These are phyloP conservation scores for Neoseiulus cucumeris DNA, from an alignment of 1,140 invertebrate species.

Conservation along the genomic window DNA sequence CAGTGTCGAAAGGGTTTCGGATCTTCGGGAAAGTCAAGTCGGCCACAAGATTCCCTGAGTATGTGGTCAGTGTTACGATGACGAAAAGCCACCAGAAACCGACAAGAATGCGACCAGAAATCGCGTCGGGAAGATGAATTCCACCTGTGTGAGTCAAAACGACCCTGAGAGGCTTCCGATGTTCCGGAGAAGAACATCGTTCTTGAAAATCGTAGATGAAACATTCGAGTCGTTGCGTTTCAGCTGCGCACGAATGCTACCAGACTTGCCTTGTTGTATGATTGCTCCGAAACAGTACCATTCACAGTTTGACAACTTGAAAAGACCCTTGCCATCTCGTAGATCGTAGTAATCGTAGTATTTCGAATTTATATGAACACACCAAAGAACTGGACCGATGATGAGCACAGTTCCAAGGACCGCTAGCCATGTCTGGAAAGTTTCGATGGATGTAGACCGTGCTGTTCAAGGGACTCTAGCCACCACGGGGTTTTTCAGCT, in stretches of 20 bases:
- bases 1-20: conserved; percentile 47
- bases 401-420: conserved; percentile 45
- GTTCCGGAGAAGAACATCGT: too few relatives aligned
- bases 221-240: too few relatives aligned
- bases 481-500: background rate
- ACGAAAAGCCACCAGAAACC: conserved; percentile 84
- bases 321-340: conserved; percentile 35
- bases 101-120: conserved; percentile 66
- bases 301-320: conserved; percentile 42
- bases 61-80: conserved; percentile 68
- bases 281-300: conserved; percentile 79
- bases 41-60: conserved; percentile 75
- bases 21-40: conserved; percentile 78
- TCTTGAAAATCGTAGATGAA: too few relatives aligned
- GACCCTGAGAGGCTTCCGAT: too few relatives aligned
- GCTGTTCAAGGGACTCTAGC: background rate
- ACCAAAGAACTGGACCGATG: conserved; percentile 55
- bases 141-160: conserved; percentile 41
- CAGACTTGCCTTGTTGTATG: conserved; percentile 63
- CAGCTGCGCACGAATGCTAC: too few relatives aligned
- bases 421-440: conserved; percentile 54
- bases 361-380: conserved; percentile 47
- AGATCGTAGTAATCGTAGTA: conserved; percentile 38
- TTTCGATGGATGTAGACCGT: conserved; percentile 16
- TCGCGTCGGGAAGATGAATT: conserved; percentile 54